Percentiles rank a stretch among this genome's conserved stretches.
These are phyloP conservation scores for Akabosia matsudoensis DNA, from an alignment of 1,140 invertebrate species.

Conservation along the genomic window DNA sequence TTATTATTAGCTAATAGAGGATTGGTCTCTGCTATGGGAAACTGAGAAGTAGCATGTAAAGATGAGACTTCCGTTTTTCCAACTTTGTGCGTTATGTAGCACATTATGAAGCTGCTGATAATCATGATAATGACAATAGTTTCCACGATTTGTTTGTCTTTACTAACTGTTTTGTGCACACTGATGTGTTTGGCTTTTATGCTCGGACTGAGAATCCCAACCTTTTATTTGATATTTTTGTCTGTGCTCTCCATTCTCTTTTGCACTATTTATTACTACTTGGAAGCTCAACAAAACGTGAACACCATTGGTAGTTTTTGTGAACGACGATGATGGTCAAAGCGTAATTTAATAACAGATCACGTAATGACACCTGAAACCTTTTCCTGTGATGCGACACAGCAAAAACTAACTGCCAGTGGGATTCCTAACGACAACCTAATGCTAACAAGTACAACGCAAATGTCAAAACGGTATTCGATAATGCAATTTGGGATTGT, in stretches of 20 bases:
- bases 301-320: background rate
- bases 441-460: background rate
- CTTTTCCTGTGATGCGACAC: background rate
- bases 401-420: background rate
- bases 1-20: background rate
- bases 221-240: background rate
- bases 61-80: too few relatives aligned
- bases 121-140: constrained; percentile 23
- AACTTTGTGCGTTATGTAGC: too few relatives aligned
- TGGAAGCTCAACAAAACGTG: background rate
- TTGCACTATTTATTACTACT: background rate
- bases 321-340: constrained; percentile 18
- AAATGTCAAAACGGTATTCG: background rate
- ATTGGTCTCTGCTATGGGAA: background rate
- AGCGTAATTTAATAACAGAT: constrained; percentile 20
- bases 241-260: background rate
- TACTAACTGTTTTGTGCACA: background rate
- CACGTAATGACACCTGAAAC: constrained; percentile 2
- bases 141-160: constrained; percentile 1
- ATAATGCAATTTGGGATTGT: constrained; percentile 1
- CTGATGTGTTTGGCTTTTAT: too few relatives aligned
- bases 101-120: constrained; percentile 21
- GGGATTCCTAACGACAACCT: background rate
- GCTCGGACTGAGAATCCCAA: background rate
- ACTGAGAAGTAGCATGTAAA: background rate